Conservation (phyloP, 2,888 invertebrate genomes). For the Carabus problematicus region DNA sequence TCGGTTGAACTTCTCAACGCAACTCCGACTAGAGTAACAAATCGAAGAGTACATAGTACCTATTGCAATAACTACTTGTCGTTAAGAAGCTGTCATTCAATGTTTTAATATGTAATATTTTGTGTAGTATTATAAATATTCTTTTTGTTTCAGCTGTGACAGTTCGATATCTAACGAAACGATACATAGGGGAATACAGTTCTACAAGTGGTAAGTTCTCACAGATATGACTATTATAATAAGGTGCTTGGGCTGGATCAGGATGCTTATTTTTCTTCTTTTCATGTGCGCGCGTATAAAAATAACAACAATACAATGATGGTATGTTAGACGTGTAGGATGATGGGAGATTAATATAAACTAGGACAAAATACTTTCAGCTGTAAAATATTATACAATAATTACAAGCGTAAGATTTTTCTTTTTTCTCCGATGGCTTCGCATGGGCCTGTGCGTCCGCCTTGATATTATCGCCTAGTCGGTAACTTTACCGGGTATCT, state of each 20-base stretch:
- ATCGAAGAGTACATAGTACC: too few species aligned
- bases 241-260: too few species aligned
- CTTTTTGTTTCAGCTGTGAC: constrained; percentile 76
- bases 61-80: too few species aligned
- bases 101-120: constrained; percentile 56
- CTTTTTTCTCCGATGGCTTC: constrained; percentile 10
- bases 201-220: constrained; percentile 76
- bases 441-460: constrained; percentile 13
- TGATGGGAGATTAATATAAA: constrained; percentile 36
- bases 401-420: constrained; percentile 39
- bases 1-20: too few species aligned
- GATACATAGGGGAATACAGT: constrained; percentile 83
- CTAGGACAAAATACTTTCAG: constrained; percentile 39
- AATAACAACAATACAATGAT: constrained; percentile 13
- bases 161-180: constrained; percentile 78
- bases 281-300: background rate
- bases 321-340: constrained; percentile 13
- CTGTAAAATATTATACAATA: constrained; percentile 42
- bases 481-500: constrained; percentile 35
- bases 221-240: too few species aligned
- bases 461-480: constrained; percentile 32
- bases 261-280: too few species aligned
- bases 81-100: constrained; percentile 48
- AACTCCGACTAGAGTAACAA: too few species aligned
- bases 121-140: constrained; percentile 49